Evolutionary conservation across 2,113 vertebrate genomes (phyloP).

Genomic region (Ageneiosus marmoratus): DNA sequence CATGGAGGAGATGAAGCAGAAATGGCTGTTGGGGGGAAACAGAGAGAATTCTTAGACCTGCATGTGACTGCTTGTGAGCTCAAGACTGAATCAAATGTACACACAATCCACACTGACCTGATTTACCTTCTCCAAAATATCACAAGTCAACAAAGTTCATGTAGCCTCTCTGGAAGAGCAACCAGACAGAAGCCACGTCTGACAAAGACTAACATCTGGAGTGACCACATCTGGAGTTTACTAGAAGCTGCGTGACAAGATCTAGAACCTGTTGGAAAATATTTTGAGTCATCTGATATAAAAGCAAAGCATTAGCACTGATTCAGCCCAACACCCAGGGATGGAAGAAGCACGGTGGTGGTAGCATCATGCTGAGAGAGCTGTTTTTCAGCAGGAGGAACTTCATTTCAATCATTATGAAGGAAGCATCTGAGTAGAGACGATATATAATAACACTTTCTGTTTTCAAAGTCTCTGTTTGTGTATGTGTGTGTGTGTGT

Average conservation of each 20-base stretch:
- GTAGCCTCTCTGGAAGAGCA: too few species aligned
- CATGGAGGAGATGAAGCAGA: not conserved
- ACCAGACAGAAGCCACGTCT: too few species aligned
- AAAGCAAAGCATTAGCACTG: not conserved
- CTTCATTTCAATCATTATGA: too few species aligned
- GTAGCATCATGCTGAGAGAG: not conserved
- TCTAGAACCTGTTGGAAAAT: not conserved
- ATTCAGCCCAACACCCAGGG: too few species aligned
- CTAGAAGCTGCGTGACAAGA: too few species aligned
- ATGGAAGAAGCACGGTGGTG: not conserved
- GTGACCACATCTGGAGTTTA: too few species aligned
- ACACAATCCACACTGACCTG: not conserved
- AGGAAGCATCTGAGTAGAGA: too few species aligned
- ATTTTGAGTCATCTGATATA: not conserved
- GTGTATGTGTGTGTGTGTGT: too few species aligned
- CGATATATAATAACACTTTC: too few species aligned
- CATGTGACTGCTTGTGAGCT: not conserved
- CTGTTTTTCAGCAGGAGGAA: too few species aligned
- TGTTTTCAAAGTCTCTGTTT: too few species aligned
- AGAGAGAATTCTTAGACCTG: not conserved
- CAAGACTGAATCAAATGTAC: not conserved
- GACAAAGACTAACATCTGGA: not conserved
- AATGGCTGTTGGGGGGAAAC: not conserved
- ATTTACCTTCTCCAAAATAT: not conserved
- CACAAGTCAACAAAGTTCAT: not conserved